Percentiles rank a stretch among this genome's conserved stretches.
Evolutionary conservation across 1,140 invertebrate genomes (phyloP).

Genomic region (Diploscapter pachys): DNA sequence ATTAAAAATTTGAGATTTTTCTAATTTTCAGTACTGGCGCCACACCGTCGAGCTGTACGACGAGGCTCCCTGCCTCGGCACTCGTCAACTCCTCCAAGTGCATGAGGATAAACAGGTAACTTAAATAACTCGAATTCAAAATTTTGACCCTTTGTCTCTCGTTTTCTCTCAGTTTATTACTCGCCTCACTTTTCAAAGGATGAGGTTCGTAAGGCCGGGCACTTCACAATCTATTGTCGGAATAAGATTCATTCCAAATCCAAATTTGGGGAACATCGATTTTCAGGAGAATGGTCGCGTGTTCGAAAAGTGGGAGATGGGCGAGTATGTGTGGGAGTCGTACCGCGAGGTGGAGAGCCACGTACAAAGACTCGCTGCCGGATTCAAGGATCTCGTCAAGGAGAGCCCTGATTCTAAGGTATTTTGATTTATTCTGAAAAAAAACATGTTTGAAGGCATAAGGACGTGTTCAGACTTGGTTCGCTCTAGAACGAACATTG

Average conservation of each 20-base stretch:
- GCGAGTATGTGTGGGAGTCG: conserved; percentile 85
- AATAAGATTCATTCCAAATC: too few relatives aligned
- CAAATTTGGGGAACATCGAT: too few relatives aligned
- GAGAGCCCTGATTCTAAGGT: conserved; percentile 57
- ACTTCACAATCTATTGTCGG: too few relatives aligned
- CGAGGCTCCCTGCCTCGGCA: conserved; percentile 68
- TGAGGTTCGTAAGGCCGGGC: too few relatives aligned
- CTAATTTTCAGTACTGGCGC: conserved; percentile 24
- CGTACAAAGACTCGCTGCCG: conserved; percentile 73
- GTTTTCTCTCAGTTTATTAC: too few relatives aligned
- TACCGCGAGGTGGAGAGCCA: conserved; percentile 75
- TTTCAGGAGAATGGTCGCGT: conserved; percentile 75
- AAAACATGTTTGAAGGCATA: too few relatives aligned
- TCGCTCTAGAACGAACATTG: too few relatives aligned
- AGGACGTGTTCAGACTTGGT: too few relatives aligned
- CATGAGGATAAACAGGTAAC: conserved; percentile 80
- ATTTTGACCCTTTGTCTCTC: too few relatives aligned
- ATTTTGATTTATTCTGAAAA: too few relatives aligned
- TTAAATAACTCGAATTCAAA: too few relatives aligned
- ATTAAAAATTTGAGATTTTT: neutral
- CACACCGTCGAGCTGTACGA: conserved; percentile 31
- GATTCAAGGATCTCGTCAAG: conserved; percentile 69
- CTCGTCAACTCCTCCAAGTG: conserved; percentile 81
- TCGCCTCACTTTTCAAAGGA: too few relatives aligned
- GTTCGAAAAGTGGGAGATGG: conserved; percentile 94